Conservation (phyloP, 1,140 invertebrate species). For the Thalassaphorura encarpata region DNA sequence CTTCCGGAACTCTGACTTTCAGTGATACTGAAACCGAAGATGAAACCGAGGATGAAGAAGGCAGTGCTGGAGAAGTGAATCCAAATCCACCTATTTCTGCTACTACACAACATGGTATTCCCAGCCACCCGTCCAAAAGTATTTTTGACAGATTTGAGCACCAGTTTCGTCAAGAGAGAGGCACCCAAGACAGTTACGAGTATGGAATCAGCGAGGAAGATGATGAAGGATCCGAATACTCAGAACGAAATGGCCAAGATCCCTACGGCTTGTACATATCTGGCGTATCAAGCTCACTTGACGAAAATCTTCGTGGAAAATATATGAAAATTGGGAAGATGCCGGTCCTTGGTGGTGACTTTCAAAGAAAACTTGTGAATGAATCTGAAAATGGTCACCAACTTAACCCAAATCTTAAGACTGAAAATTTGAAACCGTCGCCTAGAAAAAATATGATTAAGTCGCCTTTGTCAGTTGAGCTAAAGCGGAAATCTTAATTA, state of each 20-base stretch:
- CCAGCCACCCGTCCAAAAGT: conserved; percentile 1
- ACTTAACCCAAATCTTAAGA: no score
- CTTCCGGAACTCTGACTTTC: not conserved
- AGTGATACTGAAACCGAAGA: not conserved
- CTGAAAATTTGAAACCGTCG: no score
- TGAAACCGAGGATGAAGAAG: conserved; percentile 14
- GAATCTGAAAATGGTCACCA: no score
- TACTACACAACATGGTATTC: no score
- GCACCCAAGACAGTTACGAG: conserved; percentile 20
- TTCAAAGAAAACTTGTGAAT: no score
- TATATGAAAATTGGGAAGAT: no score
- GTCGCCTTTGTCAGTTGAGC: no score
- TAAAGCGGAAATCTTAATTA: no score
- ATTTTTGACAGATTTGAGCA: conserved; percentile 30
- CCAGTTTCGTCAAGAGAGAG: conserved; percentile 28
- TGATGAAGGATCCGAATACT: conserved; percentile 3
- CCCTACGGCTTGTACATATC: not conserved
- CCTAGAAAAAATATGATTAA: no score
- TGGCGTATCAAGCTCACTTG: not conserved
- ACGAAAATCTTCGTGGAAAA: no score
- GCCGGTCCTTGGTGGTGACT: no score
- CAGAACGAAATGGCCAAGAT: not conserved
- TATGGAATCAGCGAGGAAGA: conserved; percentile 24
- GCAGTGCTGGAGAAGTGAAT: conserved; percentile 13
- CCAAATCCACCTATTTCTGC: not conserved